Evolutionary conservation across 2,113 vertebrate species (phyloP).

Genomic region (Apaloderma vittatum): DNA sequence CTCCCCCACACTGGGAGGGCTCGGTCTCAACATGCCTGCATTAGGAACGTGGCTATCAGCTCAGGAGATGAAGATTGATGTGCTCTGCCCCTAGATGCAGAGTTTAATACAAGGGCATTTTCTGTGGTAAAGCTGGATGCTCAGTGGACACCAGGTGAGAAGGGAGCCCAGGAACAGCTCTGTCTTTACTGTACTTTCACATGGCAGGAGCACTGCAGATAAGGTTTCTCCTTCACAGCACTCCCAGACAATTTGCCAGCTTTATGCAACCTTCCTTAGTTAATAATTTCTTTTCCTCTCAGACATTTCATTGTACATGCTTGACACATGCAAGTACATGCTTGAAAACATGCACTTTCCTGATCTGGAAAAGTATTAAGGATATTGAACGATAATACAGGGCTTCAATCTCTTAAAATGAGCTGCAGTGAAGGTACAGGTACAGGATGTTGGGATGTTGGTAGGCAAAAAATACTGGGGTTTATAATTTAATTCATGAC

Average conservation of each 20-base stretch:
- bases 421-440: neutral
- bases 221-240: neutral
- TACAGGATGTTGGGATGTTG: neutral
- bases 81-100: conserved; percentile 12
- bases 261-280: neutral
- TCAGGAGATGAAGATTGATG: conserved; percentile 53
- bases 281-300: neutral
- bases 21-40: conserved; percentile 13
- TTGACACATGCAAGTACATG: neutral
- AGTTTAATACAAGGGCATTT: conserved; percentile 29
- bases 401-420: neutral
- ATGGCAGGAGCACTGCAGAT: neutral
- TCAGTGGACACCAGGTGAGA: neutral
- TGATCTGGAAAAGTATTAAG: neutral
- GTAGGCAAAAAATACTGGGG: neutral
- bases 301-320: neutral
- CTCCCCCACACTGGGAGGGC: conserved; percentile 37
- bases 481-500: neutral
- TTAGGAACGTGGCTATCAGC: conserved; percentile 26
- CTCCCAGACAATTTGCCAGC: neutral
- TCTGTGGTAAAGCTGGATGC: neutral
- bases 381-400: neutral
- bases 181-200: neutral
- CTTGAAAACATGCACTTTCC: neutral
- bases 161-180: neutral